Evolutionary conservation across 2,888 invertebrate genomes (phyloP).

Genomic region (Nipponacmea schrenckii): DNA sequence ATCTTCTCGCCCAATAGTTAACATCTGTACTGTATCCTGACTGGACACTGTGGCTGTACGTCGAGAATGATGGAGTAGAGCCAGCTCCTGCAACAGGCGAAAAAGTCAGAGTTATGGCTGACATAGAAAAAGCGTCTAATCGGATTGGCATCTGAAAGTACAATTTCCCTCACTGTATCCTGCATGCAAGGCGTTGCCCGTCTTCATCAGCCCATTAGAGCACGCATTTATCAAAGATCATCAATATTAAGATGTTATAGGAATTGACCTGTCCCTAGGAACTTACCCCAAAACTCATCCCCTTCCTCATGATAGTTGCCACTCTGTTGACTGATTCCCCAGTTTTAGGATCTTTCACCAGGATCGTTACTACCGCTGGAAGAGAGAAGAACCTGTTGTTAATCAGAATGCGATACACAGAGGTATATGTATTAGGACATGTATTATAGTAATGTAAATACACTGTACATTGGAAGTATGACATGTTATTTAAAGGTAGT

Average conservation of each 20-base stretch:
- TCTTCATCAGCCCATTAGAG: too few species aligned
- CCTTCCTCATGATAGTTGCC: conserved; percentile 60
- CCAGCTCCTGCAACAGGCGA: conserved; percentile 45
- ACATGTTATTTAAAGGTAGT: too few species aligned
- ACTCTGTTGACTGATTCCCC: conserved; percentile 54
- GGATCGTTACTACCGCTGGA: conserved; percentile 57
- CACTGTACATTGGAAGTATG: not conserved
- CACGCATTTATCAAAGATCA: too few species aligned
- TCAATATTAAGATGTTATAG: too few species aligned
- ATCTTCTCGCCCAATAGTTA: conserved; percentile 62
- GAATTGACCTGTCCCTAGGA: too few species aligned
- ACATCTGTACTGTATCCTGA: conserved; percentile 60
- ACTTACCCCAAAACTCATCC: conserved; percentile 65
- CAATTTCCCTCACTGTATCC: too few species aligned
- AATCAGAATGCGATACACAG: too few species aligned
- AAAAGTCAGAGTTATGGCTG: too few species aligned
- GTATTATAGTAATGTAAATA: not conserved
- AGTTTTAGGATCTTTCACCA: conserved; percentile 53
- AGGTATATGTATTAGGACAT: too few species aligned
- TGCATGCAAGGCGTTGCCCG: too few species aligned
- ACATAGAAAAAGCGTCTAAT: too few species aligned
- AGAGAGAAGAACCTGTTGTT: conserved; percentile 21
- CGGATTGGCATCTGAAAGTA: too few species aligned
- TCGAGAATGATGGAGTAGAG: conserved; percentile 60
- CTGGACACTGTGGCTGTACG: conserved; percentile 66